Percentiles rank a stretch among this genome's conserved stretches.
These are phyloP conservation scores for Berghia stephanieae DNA, from an alignment of 1,140 invertebrate genomes.

Conservation along the genomic window DNA sequence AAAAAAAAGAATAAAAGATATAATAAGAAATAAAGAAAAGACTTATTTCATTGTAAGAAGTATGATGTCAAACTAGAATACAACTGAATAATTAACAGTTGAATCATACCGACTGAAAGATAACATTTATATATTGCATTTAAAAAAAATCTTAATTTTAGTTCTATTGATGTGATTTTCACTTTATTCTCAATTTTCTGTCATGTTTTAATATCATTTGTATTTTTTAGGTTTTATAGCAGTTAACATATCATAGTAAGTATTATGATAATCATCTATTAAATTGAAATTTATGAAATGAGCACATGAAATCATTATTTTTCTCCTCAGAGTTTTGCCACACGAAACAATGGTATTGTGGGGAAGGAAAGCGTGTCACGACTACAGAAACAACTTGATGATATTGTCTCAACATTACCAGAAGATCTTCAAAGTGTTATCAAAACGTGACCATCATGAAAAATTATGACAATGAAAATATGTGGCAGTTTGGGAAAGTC, in stretches of 20 bases:
- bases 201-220: too few relatives aligned
- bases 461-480: background rate
- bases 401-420: conserved; percentile 84
- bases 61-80: too few relatives aligned
- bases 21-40: too few relatives aligned
- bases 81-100: too few relatives aligned
- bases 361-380: conserved; percentile 77
- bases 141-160: too few relatives aligned
- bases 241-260: background rate
- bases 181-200: too few relatives aligned
- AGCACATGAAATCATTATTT: background rate
- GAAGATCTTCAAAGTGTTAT: conserved; percentile 90
- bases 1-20: too few relatives aligned
- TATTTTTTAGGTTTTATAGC: background rate
- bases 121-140: too few relatives aligned
- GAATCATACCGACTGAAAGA: too few relatives aligned
- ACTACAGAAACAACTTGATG: conserved; percentile 80
- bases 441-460: conserved; percentile 47
- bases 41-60: too few relatives aligned
- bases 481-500: background rate
- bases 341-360: conserved; percentile 74
- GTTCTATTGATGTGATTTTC: too few relatives aligned
- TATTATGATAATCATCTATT: background rate
- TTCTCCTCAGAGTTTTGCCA: conserved; percentile 73
- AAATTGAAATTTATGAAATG: background rate